phyloP scores from a whole-genome alignment of 2,113 vertebrate species.

The Oncorhynchus clarkii region DNA sequence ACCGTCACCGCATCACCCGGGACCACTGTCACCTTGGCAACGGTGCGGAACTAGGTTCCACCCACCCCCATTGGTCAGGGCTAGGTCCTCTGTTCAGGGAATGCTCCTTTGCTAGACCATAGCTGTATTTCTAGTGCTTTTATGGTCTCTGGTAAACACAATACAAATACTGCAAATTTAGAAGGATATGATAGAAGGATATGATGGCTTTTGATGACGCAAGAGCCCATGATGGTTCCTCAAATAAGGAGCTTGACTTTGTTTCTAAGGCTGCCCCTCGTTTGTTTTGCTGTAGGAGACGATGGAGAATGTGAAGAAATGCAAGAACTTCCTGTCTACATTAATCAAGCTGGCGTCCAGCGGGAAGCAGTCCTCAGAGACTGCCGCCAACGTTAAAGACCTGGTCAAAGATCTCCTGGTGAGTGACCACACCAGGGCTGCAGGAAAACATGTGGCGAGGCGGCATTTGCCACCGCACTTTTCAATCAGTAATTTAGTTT shows the following conservation, averaged over 20 bases:
- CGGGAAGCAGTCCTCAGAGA: slow-evolving; percentile 92
- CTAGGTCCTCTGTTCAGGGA: slow-evolving; percentile 2
- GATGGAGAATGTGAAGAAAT: slow-evolving; percentile 99
- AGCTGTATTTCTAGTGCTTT: not conserved
- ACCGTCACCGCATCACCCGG: slow-evolving; percentile 77
- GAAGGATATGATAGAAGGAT: not conserved
- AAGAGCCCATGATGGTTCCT: not conserved
- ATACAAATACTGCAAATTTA: too few species aligned
- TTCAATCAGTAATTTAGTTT: too few species aligned
- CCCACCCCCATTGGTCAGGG: slow-evolving; percentile 1
- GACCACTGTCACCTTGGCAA: slow-evolving; percentile 80
- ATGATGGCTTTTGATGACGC: not conserved
- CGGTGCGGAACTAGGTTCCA: slow-evolving; percentile 76
- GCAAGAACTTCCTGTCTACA: slow-evolving; percentile 96
- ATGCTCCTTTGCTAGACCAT: not conserved
- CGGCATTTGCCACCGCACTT: too few species aligned
- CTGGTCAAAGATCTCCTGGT: slow-evolving; percentile 94
- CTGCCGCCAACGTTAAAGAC: slow-evolving; percentile 90
- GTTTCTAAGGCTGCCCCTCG: not conserved
- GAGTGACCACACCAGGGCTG: slow-evolving; percentile 53
- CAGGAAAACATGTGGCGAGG: not conserved
- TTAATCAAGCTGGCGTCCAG: slow-evolving; percentile 96
- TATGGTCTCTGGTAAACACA: not conserved
- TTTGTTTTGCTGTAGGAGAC: slow-evolving; percentile 80
- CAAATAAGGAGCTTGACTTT: not conserved